Percentiles rank a stretch among this genome's conserved stretches.
phyloP scores from a whole-genome alignment of 92 coral and sea anemone species.

The Desmophyllum pertusum region DNA sequence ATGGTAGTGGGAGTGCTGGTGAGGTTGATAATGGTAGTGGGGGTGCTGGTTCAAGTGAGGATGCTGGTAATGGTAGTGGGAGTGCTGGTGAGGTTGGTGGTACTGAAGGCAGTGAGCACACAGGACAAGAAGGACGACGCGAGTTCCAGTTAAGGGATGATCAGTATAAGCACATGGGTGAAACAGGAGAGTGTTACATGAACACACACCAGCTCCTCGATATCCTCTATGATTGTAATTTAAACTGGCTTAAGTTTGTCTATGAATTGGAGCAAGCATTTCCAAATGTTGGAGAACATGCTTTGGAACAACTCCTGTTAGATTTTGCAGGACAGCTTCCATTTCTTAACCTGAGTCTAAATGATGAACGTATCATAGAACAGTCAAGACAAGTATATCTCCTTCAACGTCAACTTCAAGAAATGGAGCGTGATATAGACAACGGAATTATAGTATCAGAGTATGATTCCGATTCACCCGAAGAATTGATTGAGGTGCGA shows the following conservation, averaged over 20 bases:
- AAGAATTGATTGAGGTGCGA: constrained; percentile 25
- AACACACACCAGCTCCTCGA: constrained; percentile 47
- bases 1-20: no score
- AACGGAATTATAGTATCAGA: constrained; percentile 54
- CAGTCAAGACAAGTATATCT: constrained; percentile 47
- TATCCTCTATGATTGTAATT: constrained; percentile 19
- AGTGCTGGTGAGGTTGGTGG: no score
- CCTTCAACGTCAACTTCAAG: constrained; percentile 5
- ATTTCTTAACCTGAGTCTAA: constrained; percentile 24
- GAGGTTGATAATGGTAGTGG: not conserved
- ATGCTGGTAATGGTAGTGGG: constrained; percentile 17
- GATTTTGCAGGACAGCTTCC: constrained; percentile 41
- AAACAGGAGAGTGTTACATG: no score
- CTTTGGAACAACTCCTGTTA: no score
- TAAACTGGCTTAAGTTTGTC: constrained; percentile 53
- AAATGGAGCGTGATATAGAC: constrained; percentile 44
- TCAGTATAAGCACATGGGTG: constrained; percentile 25
- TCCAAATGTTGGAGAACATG: constrained; percentile 32
- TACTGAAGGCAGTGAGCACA: no score
- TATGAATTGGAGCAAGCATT: not conserved
- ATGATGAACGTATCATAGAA: constrained; percentile 32
- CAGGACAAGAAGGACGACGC: not conserved
- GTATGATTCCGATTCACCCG: constrained; percentile 44
- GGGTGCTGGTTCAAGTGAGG: constrained; percentile 15
- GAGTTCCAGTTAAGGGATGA: constrained; percentile 30